These are phyloP conservation scores for Peromyscus attwateri DNA, from an alignment of 2,797 vertebrate genomes.

Conservation along the genomic window DNA sequence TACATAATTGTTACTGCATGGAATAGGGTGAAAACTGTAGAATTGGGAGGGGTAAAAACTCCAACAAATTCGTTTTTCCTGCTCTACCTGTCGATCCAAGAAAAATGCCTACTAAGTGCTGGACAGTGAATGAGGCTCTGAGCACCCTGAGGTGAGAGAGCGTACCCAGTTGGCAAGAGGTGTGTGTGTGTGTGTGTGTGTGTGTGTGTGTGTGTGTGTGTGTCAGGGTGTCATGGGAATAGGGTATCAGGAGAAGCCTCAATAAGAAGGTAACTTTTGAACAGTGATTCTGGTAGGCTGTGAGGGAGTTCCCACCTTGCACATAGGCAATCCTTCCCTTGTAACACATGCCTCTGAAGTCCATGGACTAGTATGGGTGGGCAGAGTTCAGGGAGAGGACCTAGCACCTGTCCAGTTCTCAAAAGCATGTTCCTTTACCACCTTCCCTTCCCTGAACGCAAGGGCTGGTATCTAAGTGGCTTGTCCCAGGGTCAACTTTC, in stretches of 20 bases:
- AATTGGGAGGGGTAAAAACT: background rate
- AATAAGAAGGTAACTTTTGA: background rate
- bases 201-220: background rate
- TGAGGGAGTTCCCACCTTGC: background rate
- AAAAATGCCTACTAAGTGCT: background rate
- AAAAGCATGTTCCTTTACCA: background rate
- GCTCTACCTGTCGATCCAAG: background rate
- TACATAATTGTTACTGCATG: background rate
- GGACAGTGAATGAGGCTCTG: background rate
- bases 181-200: background rate
- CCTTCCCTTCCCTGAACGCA: background rate
- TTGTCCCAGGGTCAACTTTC: background rate
- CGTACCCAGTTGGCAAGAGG: background rate
- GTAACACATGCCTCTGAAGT: background rate
- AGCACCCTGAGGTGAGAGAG: background rate
- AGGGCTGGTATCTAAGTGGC: background rate
- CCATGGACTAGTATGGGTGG: background rate
- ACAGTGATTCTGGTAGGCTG: background rate
- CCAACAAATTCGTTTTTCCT: background rate
- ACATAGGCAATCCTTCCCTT: background rate
- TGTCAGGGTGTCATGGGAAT: rapidly evolving
- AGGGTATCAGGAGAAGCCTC: background rate
- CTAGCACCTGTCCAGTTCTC: background rate
- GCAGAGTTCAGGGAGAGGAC: background rate
- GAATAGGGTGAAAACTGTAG: background rate